Conservation (phyloP, 2,797 vertebrate genomes). For the Microtus obscurus region DNA sequence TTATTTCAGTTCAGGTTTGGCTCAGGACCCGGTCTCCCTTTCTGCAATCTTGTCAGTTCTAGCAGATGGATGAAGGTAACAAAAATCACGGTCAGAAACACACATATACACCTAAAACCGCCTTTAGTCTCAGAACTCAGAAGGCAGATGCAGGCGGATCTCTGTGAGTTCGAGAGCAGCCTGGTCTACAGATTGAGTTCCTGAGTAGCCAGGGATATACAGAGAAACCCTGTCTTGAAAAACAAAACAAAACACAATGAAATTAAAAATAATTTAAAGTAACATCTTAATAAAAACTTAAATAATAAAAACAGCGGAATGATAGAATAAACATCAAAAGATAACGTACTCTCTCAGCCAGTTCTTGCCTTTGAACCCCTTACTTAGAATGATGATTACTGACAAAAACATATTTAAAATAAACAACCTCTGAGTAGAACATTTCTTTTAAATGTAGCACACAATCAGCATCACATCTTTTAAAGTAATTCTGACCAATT, state of each 20-base stretch:
- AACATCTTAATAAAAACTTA: background rate
- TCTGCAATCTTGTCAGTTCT: background rate
- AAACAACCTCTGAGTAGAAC: background rate
- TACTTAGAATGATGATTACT: background rate
- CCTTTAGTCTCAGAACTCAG: background rate
- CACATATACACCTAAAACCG: background rate
- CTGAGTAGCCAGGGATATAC: background rate
- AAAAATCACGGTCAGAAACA: background rate
- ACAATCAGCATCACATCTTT: background rate
- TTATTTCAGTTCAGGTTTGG: background rate
- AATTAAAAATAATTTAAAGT: background rate
- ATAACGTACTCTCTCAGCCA: background rate
- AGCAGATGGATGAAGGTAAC: background rate
- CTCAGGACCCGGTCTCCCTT: background rate
- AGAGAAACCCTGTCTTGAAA: background rate
- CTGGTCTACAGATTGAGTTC: background rate
- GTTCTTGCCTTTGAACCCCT: conserved; percentile 39
- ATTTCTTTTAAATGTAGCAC: background rate
- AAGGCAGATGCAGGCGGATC: background rate
- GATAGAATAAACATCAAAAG: background rate
- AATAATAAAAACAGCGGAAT: background rate
- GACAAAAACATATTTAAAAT: conserved; percentile 27
- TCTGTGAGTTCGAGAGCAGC: background rate
- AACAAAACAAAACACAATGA: background rate
- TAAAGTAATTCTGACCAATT: conserved; percentile 45